Percentiles rank a stretch among this genome's conserved stretches.
These are phyloP conservation scores for Pygoscelis adeliae DNA, from an alignment of 2,113 vertebrate species.

Conservation along the genomic window DNA sequence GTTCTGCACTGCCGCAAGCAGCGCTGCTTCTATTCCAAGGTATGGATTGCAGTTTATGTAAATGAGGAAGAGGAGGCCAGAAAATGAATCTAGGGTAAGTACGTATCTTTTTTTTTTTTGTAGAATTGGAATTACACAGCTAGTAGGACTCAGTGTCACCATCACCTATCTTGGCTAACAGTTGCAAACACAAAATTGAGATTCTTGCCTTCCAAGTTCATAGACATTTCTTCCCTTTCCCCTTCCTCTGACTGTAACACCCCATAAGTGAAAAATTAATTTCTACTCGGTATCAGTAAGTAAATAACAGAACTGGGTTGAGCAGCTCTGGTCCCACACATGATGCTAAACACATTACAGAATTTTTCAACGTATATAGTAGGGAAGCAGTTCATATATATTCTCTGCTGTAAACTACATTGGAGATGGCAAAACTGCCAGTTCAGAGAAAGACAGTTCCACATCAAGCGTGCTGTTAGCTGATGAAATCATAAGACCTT, in stretches of 20 bases:
- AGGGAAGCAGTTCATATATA: background rate
- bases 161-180: background rate
- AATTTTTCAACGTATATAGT: background rate
- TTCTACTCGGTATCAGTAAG: background rate
- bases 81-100: background rate
- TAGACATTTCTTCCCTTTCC: background rate
- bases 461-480: background rate
- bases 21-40: background rate
- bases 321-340: background rate
- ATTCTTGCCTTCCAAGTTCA: background rate
- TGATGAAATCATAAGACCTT: background rate
- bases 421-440: background rate
- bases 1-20: background rate
- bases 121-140: background rate
- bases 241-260: background rate
- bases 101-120: background rate
- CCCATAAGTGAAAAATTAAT: background rate
- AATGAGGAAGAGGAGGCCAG: background rate
- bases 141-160: background rate
- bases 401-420: background rate
- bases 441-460: background rate
- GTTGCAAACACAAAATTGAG: background rate
- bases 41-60: conserved; percentile 15
- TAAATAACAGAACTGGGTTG: background rate
- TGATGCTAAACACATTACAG: background rate